Conservation (phyloP, 2,888 invertebrate species). For the Ariolimax columbianus region DNA sequence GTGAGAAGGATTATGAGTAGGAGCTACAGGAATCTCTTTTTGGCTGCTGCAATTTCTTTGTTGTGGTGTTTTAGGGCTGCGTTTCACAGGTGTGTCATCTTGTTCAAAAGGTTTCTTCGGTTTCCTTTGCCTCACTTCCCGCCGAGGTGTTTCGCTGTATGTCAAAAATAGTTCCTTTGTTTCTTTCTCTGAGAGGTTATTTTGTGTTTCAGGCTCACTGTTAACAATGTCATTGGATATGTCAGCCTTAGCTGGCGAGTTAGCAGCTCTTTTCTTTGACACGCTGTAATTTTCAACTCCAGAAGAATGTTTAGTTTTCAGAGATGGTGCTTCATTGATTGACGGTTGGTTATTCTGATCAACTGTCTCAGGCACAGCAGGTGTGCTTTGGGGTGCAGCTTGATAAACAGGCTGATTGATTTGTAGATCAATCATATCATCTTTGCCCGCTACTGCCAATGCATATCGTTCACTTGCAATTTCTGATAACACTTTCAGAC, state of each 20-base stretch:
- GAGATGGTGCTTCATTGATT: too few species aligned
- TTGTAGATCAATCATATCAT: not conserved
- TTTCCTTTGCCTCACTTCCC: conserved; percentile 45
- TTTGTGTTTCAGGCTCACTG: not conserved
- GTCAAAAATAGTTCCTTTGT: not conserved
- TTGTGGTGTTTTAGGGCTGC: not conserved
- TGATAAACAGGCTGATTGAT: not conserved
- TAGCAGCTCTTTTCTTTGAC: not conserved
- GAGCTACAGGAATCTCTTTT: not conserved
- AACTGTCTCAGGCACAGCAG: not conserved
- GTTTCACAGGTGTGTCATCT: conserved; percentile 29
- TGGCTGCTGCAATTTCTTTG: not conserved
- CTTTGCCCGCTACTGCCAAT: conserved; percentile 33
- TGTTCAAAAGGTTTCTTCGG: conserved; percentile 50
- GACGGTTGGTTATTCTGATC: not conserved
- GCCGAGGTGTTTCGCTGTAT: conserved; percentile 17
- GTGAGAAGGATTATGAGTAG: not conserved
- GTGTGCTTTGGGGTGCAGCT: not conserved
- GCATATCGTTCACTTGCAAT: conserved; percentile 45
- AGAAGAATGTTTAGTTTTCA: too few species aligned
- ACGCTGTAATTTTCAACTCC: not conserved
- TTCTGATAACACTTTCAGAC: conserved; percentile 44
- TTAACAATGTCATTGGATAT: not conserved
- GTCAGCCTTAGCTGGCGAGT: not conserved
- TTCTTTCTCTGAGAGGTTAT: not conserved